Percentiles rank a stretch among this genome's conserved stretches.
Conservation (phyloP, 2,113 vertebrate genomes). For the Thymallus thymallus region DNA sequence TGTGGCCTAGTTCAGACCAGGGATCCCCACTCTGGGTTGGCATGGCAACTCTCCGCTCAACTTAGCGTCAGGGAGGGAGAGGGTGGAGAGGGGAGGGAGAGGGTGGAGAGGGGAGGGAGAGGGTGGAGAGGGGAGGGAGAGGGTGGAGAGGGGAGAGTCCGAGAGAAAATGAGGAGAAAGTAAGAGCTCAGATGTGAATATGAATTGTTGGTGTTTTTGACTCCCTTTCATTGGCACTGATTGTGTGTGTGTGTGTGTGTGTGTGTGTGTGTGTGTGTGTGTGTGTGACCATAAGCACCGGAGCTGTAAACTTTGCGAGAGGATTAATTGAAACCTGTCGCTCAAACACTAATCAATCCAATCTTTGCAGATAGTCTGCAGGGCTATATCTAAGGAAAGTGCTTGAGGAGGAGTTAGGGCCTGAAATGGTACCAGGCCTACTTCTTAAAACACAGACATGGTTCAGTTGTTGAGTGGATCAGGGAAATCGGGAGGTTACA, state of each 20-base stretch:
- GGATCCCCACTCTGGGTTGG: constrained; percentile 58
- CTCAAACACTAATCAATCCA: not conserved
- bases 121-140: not conserved
- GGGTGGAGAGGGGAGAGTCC: not conserved
- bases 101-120: not conserved
- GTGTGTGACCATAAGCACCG: too few species aligned
- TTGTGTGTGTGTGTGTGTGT: too few species aligned
- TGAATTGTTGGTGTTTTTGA: too few species aligned
- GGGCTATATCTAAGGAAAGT: too few species aligned
- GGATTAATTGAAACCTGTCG: constrained; percentile 10
- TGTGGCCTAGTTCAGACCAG: constrained; percentile 41
- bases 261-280: too few species aligned
- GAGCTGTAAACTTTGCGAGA: not conserved
- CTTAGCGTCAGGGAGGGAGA: constrained; percentile 21
- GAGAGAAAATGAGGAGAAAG: not conserved
- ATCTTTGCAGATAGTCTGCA: not conserved
- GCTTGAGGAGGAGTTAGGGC: too few species aligned
- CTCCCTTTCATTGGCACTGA: not conserved
- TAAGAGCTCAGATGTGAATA: not conserved
- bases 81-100: not conserved
- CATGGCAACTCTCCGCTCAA: constrained; percentile 58
- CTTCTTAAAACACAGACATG: too few species aligned
- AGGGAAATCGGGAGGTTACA: too few species aligned
- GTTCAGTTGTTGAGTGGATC: too few species aligned
- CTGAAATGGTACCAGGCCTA: too few species aligned